A percentile compares a stretch with the other conserved stretches of the same genome.
phyloP scores from a whole-genome alignment of 2,113 vertebrate species.

The Hucho hucho region DNA sequence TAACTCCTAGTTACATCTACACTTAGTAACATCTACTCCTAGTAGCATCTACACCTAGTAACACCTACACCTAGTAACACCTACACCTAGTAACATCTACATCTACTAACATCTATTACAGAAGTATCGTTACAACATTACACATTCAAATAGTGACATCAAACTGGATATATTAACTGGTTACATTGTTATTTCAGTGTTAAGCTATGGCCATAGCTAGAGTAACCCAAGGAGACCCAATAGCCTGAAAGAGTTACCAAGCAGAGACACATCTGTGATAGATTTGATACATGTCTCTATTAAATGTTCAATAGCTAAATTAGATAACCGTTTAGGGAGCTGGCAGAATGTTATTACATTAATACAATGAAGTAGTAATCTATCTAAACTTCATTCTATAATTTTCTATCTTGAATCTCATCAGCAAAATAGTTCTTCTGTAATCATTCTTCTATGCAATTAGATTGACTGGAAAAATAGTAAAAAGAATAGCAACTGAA shows the following conservation, averaged over 20 bases:
- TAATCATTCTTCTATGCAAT: background rate
- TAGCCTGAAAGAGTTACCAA: background rate
- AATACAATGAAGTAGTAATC: conserved; percentile 22
- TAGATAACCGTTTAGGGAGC: conserved; percentile 54
- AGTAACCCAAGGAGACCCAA: too few relatives aligned
- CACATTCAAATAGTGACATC: background rate
- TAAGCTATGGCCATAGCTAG: background rate
- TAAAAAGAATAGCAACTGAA: too few relatives aligned
- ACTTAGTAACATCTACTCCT: too few relatives aligned
- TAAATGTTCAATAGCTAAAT: conserved; percentile 58
- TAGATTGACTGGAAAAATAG: too few relatives aligned
- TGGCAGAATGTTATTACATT: conserved; percentile 52
- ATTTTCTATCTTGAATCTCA: conserved; percentile 37
- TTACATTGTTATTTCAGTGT: background rate
- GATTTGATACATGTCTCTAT: conserved; percentile 62
- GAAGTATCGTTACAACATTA: too few relatives aligned
- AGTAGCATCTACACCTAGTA: too few relatives aligned
- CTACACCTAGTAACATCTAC: too few relatives aligned
- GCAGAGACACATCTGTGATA: conserved; percentile 22
- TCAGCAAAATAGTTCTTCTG: conserved; percentile 43
- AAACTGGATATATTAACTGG: background rate
- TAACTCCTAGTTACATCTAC: too few relatives aligned
- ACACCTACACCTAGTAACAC: too few relatives aligned
- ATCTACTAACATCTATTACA: too few relatives aligned
- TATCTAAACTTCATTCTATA: conserved; percentile 32